These are phyloP conservation scores for Pachliopta kotzebuea DNA, from an alignment of 2,888 invertebrate species.

Conservation along the genomic window DNA sequence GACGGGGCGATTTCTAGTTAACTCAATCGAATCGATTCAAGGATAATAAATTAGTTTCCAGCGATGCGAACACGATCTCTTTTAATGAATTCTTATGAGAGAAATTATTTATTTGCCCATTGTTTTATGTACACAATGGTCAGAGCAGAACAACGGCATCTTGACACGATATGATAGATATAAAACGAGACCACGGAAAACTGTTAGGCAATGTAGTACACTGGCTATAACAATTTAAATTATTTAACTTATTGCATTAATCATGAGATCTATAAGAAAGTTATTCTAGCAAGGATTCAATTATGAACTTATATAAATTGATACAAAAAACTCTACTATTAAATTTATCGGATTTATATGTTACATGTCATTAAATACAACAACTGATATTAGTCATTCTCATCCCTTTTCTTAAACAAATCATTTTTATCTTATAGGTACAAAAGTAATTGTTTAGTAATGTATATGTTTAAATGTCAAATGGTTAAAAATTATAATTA, in stretches of 20 bases:
- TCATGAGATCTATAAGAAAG: neutral
- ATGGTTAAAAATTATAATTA: neutral
- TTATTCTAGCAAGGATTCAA: neutral
- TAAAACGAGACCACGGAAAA: neutral
- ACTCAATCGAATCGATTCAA: conserved; percentile 52
- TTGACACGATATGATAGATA: neutral
- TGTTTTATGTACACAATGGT: conserved; percentile 1
- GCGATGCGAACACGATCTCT: conserved; percentile 33
- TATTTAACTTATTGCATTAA: neutral
- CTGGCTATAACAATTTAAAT: neutral
- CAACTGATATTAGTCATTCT: too few relatives aligned
- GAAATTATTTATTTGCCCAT: conserved; percentile 8
- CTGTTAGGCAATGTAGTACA: too few relatives aligned
- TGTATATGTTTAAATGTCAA: neutral
- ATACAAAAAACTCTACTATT: neutral
- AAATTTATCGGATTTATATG: neutral
- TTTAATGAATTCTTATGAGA: conserved; percentile 17
- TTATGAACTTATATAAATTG: neutral
- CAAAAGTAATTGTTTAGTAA: too few relatives aligned
- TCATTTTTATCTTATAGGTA: too few relatives aligned
- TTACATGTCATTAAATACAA: neutral
- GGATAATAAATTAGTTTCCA: conserved; percentile 44
- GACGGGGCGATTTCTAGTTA: conserved; percentile 45
- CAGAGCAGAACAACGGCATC: neutral
- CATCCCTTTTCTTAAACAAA: too few relatives aligned